A percentile compares a stretch with the other conserved stretches of the same genome.
These are phyloP conservation scores for Pristionchus pacificus DNA, from an alignment of 1,140 invertebrate species.

Conservation along the genomic window DNA sequence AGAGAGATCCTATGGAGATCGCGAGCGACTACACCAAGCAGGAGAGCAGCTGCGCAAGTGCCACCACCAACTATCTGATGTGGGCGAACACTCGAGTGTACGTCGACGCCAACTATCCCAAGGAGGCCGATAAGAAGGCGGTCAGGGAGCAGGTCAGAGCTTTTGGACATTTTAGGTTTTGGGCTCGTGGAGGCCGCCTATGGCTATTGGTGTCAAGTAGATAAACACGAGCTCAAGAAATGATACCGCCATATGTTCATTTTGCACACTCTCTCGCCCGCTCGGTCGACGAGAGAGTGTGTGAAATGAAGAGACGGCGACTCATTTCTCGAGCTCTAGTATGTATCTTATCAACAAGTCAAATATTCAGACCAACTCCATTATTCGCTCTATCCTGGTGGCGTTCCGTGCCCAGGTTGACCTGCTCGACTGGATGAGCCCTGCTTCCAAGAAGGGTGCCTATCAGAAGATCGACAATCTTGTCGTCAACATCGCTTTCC, in stretches of 20 bases:
- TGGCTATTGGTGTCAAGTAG: not conserved
- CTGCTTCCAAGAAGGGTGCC: conserved; percentile 13
- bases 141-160: not conserved
- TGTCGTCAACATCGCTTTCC: conserved; percentile 36
- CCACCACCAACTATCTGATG: not conserved
- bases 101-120: not conserved
- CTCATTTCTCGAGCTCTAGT: too few species aligned
- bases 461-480: conserved; percentile 31
- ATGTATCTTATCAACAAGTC: too few species aligned
- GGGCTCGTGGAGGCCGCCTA: too few species aligned
- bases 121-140: not conserved
- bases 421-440: conserved; percentile 30
- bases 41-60: not conserved
- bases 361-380: too few species aligned
- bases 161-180: not conserved
- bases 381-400: not conserved
- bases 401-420: conserved; percentile 12
- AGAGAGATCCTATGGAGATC: too few species aligned
- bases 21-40: too few species aligned
- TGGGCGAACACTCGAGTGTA: not conserved
- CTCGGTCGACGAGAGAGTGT: too few species aligned
- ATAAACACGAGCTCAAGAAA: too few species aligned
- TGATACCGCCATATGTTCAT: too few species aligned
- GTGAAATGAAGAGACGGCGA: too few species aligned
- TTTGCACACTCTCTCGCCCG: too few species aligned